phyloP scores from a whole-genome alignment of 2,888 invertebrate species.

The Sabatieria punctata region DNA sequence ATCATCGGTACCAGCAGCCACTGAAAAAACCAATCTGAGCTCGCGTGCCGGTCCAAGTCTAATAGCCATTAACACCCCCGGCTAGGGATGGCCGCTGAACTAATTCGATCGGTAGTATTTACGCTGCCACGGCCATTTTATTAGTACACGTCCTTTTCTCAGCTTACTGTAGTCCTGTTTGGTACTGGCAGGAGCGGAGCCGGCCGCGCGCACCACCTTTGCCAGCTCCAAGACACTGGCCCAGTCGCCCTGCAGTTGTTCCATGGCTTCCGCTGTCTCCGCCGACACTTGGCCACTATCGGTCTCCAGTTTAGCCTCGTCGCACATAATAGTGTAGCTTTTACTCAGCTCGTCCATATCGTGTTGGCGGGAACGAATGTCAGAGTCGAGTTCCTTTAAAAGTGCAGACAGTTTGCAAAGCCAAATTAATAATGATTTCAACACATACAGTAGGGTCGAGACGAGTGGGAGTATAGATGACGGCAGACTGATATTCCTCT shows the following conservation, averaged over 20 bases:
- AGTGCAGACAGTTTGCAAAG: constrained; percentile 1
- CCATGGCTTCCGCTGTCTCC: neutral
- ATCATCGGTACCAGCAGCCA: too few species aligned
- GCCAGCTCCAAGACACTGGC: constrained; percentile 4
- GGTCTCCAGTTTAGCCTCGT: constrained; percentile 1
- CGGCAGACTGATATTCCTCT: constrained; percentile 23
- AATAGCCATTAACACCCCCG: too few species aligned
- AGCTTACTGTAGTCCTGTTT: too few species aligned
- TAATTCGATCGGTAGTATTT: too few species aligned
- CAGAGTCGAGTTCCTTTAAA: constrained; percentile 26
- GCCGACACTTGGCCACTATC: constrained; percentile 1
- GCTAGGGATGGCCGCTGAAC: too few species aligned
- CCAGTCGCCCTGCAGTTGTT: constrained; percentile 5
- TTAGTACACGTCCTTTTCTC: too few species aligned
- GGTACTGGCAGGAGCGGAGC: neutral
- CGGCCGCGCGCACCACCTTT: neutral
- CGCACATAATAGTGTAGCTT: neutral
- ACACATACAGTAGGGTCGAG: constrained; percentile 1
- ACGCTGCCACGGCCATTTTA: too few species aligned
- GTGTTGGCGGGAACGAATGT: constrained; percentile 21
- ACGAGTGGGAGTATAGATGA: constrained; percentile 24
- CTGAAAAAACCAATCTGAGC: too few species aligned
- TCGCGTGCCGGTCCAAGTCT: too few species aligned
- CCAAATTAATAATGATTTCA: neutral
- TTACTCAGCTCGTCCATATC: constrained; percentile 16